These are phyloP conservation scores for Chunga burmeisteri DNA, from an alignment of 2,113 vertebrate genomes.

Conservation along the genomic window DNA sequence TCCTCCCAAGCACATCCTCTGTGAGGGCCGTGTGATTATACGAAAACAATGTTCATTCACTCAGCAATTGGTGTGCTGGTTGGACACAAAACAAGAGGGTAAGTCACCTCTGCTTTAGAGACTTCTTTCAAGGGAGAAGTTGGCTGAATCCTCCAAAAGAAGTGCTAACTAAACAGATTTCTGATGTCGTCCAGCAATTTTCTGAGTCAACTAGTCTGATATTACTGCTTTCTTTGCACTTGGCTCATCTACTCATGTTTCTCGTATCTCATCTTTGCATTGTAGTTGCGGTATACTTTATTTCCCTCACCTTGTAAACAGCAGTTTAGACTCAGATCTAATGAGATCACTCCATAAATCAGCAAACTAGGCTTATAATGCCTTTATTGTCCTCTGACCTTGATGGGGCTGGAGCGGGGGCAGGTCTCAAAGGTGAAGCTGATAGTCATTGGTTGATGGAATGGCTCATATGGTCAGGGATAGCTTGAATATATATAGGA, in stretches of 20 bases:
- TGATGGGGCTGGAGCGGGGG: neutral
- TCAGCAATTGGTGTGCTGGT: neutral
- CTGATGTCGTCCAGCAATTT: neutral
- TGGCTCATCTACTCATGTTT: neutral
- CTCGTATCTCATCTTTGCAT: neutral
- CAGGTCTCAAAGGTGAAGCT: neutral
- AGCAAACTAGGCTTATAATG: neutral
- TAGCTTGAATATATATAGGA: neutral
- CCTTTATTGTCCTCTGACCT: neutral
- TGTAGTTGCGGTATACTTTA: neutral
- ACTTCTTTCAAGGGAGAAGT: neutral
- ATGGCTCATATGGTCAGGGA: neutral
- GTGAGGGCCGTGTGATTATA: neutral
- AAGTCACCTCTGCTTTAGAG: neutral
- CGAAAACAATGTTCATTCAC: fast-evolving
- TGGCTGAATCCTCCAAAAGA: neutral
- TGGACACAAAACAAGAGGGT: neutral
- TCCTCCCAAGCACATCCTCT: neutral
- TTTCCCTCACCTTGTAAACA: neutral
- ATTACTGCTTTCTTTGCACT: neutral
- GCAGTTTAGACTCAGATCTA: neutral
- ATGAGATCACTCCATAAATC: neutral
- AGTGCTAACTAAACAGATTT: neutral
- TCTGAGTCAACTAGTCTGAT: neutral
- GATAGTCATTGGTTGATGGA: neutral